phyloP scores from a whole-genome alignment of 2,888 invertebrate species.

The Scotopteryx bipunctaria region DNA sequence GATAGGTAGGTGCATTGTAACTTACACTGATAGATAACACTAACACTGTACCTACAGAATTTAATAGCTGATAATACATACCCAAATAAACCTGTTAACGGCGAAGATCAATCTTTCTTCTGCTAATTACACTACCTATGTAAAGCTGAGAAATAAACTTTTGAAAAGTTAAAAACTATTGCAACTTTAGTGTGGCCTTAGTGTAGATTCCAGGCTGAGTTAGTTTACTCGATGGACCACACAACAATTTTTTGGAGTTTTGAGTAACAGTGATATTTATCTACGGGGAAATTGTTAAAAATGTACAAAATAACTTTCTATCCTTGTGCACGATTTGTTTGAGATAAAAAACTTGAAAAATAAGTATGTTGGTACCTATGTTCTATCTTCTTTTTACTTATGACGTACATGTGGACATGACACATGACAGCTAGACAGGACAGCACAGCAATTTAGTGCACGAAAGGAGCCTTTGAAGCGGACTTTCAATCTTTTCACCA shows the following conservation, averaged over 20 bases:
- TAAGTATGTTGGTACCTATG: too few species aligned
- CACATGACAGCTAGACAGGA: too few species aligned
- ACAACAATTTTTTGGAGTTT: not conserved
- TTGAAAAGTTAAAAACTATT: slow-evolving; percentile 16
- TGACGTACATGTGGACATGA: too few species aligned
- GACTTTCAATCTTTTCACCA: too few species aligned
- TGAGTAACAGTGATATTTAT: not conserved
- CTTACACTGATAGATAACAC: not conserved
- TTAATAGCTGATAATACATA: too few species aligned
- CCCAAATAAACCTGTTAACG: not conserved
- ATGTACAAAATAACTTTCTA: slow-evolving; percentile 1
- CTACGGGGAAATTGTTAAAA: not conserved
- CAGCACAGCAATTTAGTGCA: too few species aligned
- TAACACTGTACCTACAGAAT: not conserved
- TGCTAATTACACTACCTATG: not conserved
- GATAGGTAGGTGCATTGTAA: not conserved
- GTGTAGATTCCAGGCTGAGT: not conserved
- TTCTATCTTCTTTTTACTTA: too few species aligned
- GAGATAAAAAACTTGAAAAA: too few species aligned
- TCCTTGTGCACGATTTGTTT: too few species aligned
- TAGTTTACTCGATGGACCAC: not conserved
- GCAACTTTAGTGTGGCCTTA: slow-evolving; percentile 13
- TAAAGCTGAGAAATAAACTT: not conserved
- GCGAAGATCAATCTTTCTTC: not conserved
- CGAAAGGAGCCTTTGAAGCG: too few species aligned